These are phyloP conservation scores for Triplophysa siluroides DNA, from an alignment of 2,113 vertebrate genomes.

Conservation along the genomic window DNA sequence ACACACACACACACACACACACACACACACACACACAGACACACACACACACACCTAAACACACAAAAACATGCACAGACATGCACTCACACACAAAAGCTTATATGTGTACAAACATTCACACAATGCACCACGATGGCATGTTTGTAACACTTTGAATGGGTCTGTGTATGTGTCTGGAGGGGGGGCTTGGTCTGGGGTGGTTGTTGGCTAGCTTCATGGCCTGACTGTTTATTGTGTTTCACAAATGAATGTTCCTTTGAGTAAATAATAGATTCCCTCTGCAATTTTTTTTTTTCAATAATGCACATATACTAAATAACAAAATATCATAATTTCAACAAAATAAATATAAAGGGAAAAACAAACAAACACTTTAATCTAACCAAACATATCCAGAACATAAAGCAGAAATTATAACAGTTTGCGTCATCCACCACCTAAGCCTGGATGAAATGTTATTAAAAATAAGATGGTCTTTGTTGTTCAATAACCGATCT, in stretches of 20 bases:
- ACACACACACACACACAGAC: slow-evolving; percentile 46
- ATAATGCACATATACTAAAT: not conserved
- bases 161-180: slow-evolving; percentile 51
- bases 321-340: no score
- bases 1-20: slow-evolving; percentile 4
- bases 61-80: slow-evolving; percentile 47
- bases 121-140: slow-evolving; percentile 30
- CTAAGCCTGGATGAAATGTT: not conserved
- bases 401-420: no score
- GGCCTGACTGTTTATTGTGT: slow-evolving; percentile 14
- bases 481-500: no score
- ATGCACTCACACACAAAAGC: not conserved
- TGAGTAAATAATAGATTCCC: not conserved
- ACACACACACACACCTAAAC: not conserved
- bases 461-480: not conserved
- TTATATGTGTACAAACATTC: slow-evolving; percentile 54
- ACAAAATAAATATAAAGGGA: no score
- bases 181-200: not conserved
- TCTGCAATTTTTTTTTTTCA: no score
- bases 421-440: no score
- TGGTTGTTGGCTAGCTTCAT: not conserved
- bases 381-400: no score
- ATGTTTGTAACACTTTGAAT: slow-evolving; percentile 50
- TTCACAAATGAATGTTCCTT: not conserved
- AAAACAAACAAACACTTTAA: no score